Percentiles rank a stretch among this genome's conserved stretches.
Conservation (phyloP, 2,797 vertebrate genomes). For the Sebastes jordani region DNA sequence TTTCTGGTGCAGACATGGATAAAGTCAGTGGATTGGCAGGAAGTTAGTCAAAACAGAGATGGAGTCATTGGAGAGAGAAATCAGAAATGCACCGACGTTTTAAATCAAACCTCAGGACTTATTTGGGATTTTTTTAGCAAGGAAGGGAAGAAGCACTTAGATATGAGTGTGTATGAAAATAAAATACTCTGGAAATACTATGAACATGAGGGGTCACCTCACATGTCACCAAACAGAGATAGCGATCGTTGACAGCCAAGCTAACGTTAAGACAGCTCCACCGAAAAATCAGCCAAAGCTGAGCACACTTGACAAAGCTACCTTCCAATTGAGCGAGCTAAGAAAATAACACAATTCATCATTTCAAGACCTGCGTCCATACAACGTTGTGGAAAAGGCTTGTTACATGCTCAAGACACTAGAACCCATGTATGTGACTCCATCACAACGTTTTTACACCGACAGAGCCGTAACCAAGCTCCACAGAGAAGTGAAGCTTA, state of each 20-base stretch:
- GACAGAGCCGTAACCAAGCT: neutral
- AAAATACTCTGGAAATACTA: too few species aligned
- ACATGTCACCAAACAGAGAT: neutral
- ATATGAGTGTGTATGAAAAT: neutral
- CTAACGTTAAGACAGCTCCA: neutral
- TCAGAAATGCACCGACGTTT: neutral
- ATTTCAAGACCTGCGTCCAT: neutral
- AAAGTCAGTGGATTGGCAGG: neutral
- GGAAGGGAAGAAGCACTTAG: neutral
- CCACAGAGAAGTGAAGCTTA: too few species aligned
- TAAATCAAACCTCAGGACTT: neutral
- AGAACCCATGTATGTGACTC: neutral
- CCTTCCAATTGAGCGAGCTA: neutral
- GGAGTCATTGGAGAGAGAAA: neutral
- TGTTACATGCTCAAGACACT: neutral
- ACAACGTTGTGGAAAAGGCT: neutral
- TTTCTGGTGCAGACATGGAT: neutral
- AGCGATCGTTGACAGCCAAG: neutral
- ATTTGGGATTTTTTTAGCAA: neutral
- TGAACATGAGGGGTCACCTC: neutral
- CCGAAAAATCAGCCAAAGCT: neutral
- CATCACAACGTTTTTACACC: neutral
- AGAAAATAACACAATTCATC: neutral
- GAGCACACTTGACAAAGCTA: neutral
- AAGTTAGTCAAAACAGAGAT: neutral